Percentiles rank a stretch among this genome's conserved stretches.
phyloP scores from a whole-genome alignment of 2,888 invertebrate species.

The Griposia aprilina region DNA sequence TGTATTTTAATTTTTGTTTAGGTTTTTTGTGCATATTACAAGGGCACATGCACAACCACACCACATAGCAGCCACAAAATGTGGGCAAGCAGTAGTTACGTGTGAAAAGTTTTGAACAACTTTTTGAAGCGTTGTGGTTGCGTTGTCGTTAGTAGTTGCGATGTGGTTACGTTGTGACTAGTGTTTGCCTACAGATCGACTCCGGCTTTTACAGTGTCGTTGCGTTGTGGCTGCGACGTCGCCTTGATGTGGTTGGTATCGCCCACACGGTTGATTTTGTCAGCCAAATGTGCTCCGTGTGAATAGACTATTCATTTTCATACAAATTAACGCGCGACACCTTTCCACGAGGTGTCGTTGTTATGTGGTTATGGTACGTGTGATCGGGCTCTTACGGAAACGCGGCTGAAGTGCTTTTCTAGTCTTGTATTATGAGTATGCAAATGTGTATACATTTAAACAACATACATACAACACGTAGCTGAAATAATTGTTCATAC shows the following conservation, averaged over 20 bases:
- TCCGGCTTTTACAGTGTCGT: neutral
- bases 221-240: neutral
- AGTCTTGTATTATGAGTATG: slow-evolving; percentile 3
- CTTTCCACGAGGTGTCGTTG: neutral
- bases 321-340: neutral
- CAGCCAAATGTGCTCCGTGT: neutral
- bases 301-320: neutral
- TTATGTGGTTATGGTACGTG: neutral
- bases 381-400: neutral
- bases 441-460: slow-evolving; percentile 14
- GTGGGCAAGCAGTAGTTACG: neutral
- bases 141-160: neutral
- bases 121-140: neutral
- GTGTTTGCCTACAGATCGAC: neutral
- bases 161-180: neutral
- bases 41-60: neutral
- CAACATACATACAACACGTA: slow-evolving; percentile 24
- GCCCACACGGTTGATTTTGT: neutral
- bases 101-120: neutral
- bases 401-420: neutral
- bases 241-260: neutral
- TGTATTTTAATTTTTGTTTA: neutral
- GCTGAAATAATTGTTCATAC: slow-evolving; percentile 48
- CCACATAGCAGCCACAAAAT: neutral
- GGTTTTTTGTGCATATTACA: neutral